Percentiles rank a stretch among this genome's conserved stretches.
These are phyloP conservation scores for Gasteruption jaculator DNA, from an alignment of 2,888 invertebrate species.

Conservation along the genomic window DNA sequence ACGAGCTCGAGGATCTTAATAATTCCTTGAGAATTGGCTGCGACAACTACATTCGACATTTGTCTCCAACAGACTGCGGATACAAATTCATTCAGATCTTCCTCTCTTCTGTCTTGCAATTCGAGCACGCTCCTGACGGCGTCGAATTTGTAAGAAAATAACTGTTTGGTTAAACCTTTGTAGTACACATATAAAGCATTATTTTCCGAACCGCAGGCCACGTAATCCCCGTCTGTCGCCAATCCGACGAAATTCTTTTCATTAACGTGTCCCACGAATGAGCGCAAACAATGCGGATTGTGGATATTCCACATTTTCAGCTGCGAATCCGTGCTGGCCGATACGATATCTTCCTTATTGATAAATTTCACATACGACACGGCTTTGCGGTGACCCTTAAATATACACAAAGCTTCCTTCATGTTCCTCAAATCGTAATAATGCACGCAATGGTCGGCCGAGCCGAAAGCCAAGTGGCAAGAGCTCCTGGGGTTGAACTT, in stretches of 20 bases:
- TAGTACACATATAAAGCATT: conserved; percentile 91
- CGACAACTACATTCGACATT: conserved; percentile 78
- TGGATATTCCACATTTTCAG: conserved; percentile 88
- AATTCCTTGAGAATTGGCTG: conserved; percentile 91
- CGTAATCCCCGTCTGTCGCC: conserved; percentile 86
- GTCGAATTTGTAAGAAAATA: conserved; percentile 85
- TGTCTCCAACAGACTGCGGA: conserved; percentile 93
- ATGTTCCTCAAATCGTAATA: conserved; percentile 89
- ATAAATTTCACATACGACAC: conserved; percentile 93
- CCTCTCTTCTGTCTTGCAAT: conserved; percentile 68
- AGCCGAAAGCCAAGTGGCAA: conserved; percentile 88
- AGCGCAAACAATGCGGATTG: conserved; percentile 72
- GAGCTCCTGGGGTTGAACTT: conserved; percentile 83
- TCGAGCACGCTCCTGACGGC: conserved; percentile 73
- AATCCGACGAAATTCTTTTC: conserved; percentile 95
- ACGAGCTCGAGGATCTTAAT: conserved; percentile 83
- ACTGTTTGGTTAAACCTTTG: conserved; percentile 79
- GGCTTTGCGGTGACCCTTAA: conserved; percentile 88
- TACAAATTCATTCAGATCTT: conserved; percentile 88
- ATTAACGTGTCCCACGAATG: conserved; percentile 88
- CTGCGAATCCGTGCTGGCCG: conserved; percentile 88
- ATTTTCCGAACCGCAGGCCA: conserved; percentile 93
- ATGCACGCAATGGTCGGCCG: conserved; percentile 96
- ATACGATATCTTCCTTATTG: conserved; percentile 79
- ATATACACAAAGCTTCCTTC: conserved; percentile 74